Conservation (phyloP, 1,140 invertebrate genomes). For the Meloidogyne chitwoodi region DNA sequence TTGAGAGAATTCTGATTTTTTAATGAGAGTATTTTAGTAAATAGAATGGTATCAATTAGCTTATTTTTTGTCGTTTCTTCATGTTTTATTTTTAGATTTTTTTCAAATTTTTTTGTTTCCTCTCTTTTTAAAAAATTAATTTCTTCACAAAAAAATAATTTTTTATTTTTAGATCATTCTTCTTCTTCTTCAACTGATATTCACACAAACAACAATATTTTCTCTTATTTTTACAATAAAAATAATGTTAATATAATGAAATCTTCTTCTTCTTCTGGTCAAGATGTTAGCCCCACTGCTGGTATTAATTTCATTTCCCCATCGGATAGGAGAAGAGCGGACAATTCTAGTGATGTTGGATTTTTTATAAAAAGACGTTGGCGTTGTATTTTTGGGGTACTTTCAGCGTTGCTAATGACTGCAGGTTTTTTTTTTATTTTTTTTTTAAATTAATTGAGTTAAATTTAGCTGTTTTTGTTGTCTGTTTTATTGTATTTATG, state of each 20-base stretch:
- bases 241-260: background rate
- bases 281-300: background rate
- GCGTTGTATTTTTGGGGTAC: background rate
- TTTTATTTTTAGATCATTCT: background rate
- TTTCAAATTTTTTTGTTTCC: background rate
- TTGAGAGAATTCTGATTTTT: too few species aligned
- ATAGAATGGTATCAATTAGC: too few species aligned
- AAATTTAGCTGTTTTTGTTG: background rate
- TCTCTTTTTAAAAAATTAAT: too few species aligned
- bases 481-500: slow-evolving; percentile 6
- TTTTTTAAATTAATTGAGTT: background rate
- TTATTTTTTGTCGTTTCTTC: background rate
- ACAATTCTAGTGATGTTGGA: background rate
- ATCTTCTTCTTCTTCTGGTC: background rate
- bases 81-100: background rate
- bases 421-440: background rate
- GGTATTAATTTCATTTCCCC: slow-evolving; percentile 1
- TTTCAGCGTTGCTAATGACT: background rate
- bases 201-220: background rate
- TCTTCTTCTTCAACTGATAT: background rate
- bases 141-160: background rate
- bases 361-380: background rate
- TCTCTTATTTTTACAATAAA: background rate
- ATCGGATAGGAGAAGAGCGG: background rate
- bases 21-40: too few species aligned